Percentiles rank a stretch among this genome's conserved stretches.
These are phyloP conservation scores for Borostomias antarcticus DNA, from an alignment of 2,797 vertebrate genomes.

Conservation along the genomic window DNA sequence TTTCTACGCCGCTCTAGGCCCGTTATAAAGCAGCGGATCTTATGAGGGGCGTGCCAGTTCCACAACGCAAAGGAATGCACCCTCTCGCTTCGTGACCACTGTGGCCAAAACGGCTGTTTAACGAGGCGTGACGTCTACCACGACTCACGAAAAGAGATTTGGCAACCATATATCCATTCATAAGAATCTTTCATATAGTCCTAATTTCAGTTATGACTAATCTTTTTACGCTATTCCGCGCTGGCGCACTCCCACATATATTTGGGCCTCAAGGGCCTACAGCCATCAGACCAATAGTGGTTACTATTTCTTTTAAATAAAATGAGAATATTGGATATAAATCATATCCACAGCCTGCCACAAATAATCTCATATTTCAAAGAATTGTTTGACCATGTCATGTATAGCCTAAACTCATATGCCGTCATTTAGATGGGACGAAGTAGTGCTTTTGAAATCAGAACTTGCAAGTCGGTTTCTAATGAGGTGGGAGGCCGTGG, in stretches of 20 bases:
- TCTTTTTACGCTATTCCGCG: too few species aligned
- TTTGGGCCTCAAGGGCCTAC: not conserved
- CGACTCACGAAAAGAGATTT: slow-evolving; percentile 48
- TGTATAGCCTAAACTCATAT: not conserved
- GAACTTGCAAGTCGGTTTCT: slow-evolving; percentile 49
- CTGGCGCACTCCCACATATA: too few species aligned
- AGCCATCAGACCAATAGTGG: not conserved
- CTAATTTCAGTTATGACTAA: too few species aligned
- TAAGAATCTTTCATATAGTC: too few species aligned
- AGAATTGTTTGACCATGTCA: not conserved
- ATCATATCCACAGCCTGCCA: too few species aligned
- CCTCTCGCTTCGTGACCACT: slow-evolving; percentile 59
- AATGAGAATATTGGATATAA: too few species aligned
- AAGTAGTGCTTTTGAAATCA: slow-evolving; percentile 55
- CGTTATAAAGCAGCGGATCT: slow-evolving; percentile 59
- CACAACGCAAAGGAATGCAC: slow-evolving; percentile 33
- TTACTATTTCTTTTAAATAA: too few species aligned
- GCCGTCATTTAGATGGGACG: slow-evolving; percentile 27
- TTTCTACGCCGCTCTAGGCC: slow-evolving; percentile 37
- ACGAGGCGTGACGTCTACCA: slow-evolving; percentile 65
- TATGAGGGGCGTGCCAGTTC: slow-evolving; percentile 50
- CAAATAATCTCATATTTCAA: too few species aligned
- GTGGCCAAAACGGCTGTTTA: slow-evolving; percentile 35
- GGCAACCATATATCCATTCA: slow-evolving; percentile 60
- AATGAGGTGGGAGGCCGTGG: slow-evolving; percentile 57